Percentiles rank a stretch among this genome's conserved stretches.
Evolutionary conservation across 2,797 vertebrate species (phyloP).

Genomic region (Halcyon chelicuti): DNA sequence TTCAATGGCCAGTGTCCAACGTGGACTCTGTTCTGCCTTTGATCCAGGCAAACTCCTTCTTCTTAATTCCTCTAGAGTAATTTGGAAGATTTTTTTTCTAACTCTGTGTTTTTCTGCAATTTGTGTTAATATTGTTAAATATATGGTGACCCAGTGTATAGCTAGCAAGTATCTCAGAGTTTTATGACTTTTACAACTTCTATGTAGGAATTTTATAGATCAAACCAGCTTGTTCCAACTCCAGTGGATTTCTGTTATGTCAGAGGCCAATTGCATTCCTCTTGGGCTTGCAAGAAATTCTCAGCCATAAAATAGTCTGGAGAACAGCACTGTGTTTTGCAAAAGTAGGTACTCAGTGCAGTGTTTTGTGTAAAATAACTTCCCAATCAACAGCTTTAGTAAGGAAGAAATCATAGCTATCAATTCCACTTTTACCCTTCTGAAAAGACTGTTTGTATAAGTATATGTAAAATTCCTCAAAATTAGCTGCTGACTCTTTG

Average conservation of each 20-base stretch:
- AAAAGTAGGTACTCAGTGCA: background rate
- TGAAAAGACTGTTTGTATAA: background rate
- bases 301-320: background rate
- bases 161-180: background rate
- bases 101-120: background rate
- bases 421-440: background rate
- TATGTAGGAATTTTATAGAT: background rate
- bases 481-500: background rate
- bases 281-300: background rate
- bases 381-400: background rate
- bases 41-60: background rate
- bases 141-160: background rate
- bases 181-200: background rate
- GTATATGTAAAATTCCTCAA: background rate
- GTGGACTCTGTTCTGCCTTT: no score
- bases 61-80: background rate
- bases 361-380: background rate
- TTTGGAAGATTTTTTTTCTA: background rate
- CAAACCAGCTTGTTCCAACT: background rate
- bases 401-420: background rate
- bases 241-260: background rate
- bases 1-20: no score
- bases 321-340: background rate
- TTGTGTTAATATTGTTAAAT: background rate
- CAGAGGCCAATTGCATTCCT: background rate